Evolutionary conservation across 2,113 vertebrate species (phyloP).

Genomic region (Campylomormyrus numenius): DNA sequence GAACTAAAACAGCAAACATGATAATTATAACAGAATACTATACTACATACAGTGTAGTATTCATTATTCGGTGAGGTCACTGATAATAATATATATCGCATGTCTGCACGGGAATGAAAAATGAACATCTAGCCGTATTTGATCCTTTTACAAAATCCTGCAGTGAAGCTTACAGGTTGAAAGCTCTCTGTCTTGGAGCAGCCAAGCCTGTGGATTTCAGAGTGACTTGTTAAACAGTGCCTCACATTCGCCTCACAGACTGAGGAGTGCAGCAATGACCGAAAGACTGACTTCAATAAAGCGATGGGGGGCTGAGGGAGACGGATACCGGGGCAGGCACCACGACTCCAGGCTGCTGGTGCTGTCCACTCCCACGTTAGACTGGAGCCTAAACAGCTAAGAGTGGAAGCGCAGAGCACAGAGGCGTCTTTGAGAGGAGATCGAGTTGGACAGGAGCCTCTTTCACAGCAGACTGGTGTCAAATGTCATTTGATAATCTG

Average conservation of each 20-base stretch:
- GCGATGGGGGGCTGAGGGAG: background rate
- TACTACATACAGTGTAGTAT: background rate
- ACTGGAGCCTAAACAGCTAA: background rate
- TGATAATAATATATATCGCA: background rate
- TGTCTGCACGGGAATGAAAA: background rate
- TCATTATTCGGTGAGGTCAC: background rate
- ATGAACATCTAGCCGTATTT: background rate
- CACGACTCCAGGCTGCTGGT: background rate
- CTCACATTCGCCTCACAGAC: background rate
- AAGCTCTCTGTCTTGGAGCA: background rate
- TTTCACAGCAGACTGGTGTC: background rate
- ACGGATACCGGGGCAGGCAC: background rate
- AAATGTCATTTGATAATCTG: background rate
- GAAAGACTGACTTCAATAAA: background rate
- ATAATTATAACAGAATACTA: background rate
- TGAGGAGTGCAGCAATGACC: background rate
- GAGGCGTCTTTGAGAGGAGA: background rate
- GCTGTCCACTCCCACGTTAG: background rate
- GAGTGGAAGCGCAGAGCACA: background rate
- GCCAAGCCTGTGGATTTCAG: background rate
- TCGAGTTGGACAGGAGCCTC: background rate
- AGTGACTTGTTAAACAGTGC: background rate
- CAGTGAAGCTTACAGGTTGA: background rate
- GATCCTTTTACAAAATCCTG: background rate
- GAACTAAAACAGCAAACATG: background rate